A percentile compares a stretch with the other conserved stretches of the same genome.
Evolutionary conservation across 1,140 invertebrate genomes (phyloP).

Genomic region (honey bee (Apis mellifera)): Amel_HAv3.1 CM009941.2:1132501-1133000

Average conservation of each 20-base stretch:
- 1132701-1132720: neutral
- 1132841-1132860: slow-evolving; percentile 63
- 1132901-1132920: slow-evolving; percentile 72
- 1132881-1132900: slow-evolving; percentile 66
- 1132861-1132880: slow-evolving; percentile 65
- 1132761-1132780: neutral
- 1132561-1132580: too few species aligned
- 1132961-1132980: slow-evolving; percentile 76
- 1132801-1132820: slow-evolving; percentile 56
- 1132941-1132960: slow-evolving; percentile 79
- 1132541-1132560: too few species aligned
- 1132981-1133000: slow-evolving; percentile 70
- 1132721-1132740: neutral
- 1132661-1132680: too few species aligned
- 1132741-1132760: too few species aligned
- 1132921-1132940: slow-evolving; percentile 77
- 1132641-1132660: too few species aligned
- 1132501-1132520: neutral
- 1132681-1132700: too few species aligned
- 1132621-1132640: too few species aligned
- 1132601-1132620: too few species aligned
- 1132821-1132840: slow-evolving; percentile 68
- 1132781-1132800: slow-evolving; percentile 1
- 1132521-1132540: neutral
- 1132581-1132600: neutral